phyloP scores from a whole-genome alignment of 2,888 invertebrate genomes.

The Folsomia manolachei region DNA sequence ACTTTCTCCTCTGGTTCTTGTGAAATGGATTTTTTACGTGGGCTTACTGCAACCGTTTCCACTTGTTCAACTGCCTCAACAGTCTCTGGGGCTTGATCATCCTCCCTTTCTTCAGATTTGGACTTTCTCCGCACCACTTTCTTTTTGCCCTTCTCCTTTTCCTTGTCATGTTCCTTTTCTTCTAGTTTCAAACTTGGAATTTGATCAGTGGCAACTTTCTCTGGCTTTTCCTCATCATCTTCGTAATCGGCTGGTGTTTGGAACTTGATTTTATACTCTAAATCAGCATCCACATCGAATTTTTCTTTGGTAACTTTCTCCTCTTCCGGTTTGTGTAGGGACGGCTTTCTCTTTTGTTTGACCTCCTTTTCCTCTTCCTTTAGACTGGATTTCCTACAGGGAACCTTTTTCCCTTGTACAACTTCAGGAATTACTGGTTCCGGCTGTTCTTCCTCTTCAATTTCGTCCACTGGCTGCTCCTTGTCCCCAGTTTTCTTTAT shows the following conservation, averaged over 20 bases:
- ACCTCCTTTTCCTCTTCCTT: slow-evolving; percentile 2
- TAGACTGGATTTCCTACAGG: not conserved
- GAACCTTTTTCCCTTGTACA: not conserved
- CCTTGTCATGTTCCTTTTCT: not conserved
- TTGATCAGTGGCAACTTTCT: slow-evolving; percentile 3
- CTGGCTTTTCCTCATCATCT: slow-evolving; percentile 18
- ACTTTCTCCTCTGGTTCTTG: not conserved
- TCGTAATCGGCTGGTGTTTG: slow-evolving; percentile 3
- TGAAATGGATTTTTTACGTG: not conserved
- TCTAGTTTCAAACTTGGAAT: not conserved
- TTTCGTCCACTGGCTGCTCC: not conserved
- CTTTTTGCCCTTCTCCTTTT: not conserved
- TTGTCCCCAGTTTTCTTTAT: slow-evolving; percentile 8
- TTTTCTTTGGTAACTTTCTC: slow-evolving; percentile 4
- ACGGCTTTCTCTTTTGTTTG: not conserved
- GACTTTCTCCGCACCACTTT: not conserved
- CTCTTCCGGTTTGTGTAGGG: not conserved
- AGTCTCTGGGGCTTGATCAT: not conserved
- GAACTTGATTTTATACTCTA: not conserved
- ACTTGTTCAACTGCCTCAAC: not conserved
- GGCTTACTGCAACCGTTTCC: not conserved
- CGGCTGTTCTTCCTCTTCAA: not conserved
- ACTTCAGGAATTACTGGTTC: not conserved
- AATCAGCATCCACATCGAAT: not conserved
- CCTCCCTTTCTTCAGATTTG: not conserved